Evolutionary conservation across 2,888 invertebrate species (phyloP), one percentile per base, ranked within the genome.

Genomic region (Caenorhabditis plicata): DNA sequence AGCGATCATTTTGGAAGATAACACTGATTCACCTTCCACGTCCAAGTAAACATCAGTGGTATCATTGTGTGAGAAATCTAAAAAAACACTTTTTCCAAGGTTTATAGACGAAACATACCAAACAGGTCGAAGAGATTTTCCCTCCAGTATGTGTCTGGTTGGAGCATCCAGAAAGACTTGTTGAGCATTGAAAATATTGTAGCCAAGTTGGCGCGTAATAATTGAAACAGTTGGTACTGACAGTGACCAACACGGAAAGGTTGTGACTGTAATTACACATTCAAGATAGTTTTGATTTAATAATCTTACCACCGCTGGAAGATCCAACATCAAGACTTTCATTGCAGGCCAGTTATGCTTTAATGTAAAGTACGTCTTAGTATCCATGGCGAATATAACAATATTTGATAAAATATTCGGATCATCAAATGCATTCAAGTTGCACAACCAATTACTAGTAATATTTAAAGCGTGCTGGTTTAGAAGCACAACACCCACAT

Each of bases 81-180:
- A 22, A 50, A 32, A 27, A 11, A 22, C 27, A 42, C 25, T 40
- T n/a, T 32, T 36, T 35, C 17, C 23, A 27, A 19, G 20, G 9
- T 9, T 23, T 4, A 41, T 3, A 13, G 9, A 51, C 20, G 13
- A 29, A 47, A 40, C 32, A 9, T 20, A 73, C 74, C 72, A n/a
- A 76, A 53, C 7, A 68, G 36, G 23, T 74, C 63, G 38, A 78
- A 78, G 2, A 78, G 51, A 41, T 77, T 74, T 43, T 64, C 53
- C 25, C 73, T 43, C 78, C 78, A 78, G 36, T 69, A 69, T 5
- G 78, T 78, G 49, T 78, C 78, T n/a, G 76, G 68, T 42, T 78
- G 78, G 22, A 61, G 26, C 65, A 60, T 74, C 74, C 74, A 74
- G 39, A 72, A 72, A 7, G 56, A 60, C n/a, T 60, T 57, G 19